Conservation (phyloP, 2,113 vertebrate species). For the Trematomus loennbergii region DNA sequence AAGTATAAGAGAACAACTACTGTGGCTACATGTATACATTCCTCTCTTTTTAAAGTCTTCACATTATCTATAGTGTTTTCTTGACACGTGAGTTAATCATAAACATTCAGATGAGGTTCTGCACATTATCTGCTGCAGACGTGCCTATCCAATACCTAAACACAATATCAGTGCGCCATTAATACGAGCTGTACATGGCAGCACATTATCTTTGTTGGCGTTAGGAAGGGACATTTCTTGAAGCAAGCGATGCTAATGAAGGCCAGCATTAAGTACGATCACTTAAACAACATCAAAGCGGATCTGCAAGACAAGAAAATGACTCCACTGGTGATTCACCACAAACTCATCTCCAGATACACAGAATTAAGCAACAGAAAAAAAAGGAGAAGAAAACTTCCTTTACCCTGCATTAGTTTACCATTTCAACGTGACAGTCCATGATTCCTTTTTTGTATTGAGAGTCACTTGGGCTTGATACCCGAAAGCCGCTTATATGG, state of each 20-base stretch:
- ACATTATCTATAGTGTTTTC: constrained; percentile 77
- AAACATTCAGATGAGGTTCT: constrained; percentile 65
- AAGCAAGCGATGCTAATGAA: constrained; percentile 71
- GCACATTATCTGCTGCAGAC: constrained; percentile 50
- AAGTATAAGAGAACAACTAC: constrained; percentile 38
- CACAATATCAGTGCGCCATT: constrained; percentile 48
- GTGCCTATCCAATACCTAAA: constrained; percentile 28
- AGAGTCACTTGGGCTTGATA: constrained; percentile 54
- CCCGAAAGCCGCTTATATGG: constrained; percentile 70
- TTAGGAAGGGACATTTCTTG: constrained; percentile 52
- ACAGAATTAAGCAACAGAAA: constrained; percentile 53
- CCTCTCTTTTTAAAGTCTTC: constrained; percentile 66
- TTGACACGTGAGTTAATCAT: constrained; percentile 58
- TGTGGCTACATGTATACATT: constrained; percentile 51
- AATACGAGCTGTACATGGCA: constrained; percentile 52
- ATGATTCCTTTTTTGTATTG: constrained; percentile 54
- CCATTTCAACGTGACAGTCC: constrained; percentile 53
- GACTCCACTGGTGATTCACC: constrained; percentile 74
- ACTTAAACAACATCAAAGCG: constrained; percentile 77
- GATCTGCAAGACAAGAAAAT: constrained; percentile 63
- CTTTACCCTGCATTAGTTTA: constrained; percentile 66
- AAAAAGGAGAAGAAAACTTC: constrained; percentile 47
- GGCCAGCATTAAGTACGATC: constrained; percentile 68
- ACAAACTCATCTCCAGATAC: constrained; percentile 61
- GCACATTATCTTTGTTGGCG: constrained; percentile 66